These are phyloP conservation scores for Rhagoletis pomonella DNA, from an alignment of 1,140 invertebrate species.

Conservation along the genomic window DNA sequence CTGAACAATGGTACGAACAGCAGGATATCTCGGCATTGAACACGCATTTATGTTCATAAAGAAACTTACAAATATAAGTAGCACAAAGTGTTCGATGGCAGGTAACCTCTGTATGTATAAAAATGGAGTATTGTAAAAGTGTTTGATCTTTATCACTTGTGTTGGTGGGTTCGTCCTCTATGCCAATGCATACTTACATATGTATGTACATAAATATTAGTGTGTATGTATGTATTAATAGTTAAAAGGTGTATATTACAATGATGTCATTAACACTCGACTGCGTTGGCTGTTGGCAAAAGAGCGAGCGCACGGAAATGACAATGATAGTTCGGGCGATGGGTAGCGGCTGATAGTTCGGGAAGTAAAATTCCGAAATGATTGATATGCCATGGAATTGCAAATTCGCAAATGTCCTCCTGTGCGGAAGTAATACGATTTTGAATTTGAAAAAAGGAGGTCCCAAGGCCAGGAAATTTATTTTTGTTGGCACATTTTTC, in stretches of 20 bases:
- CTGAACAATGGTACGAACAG: conserved; percentile 47
- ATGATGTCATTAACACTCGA: conserved; percentile 54
- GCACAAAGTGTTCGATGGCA: background rate
- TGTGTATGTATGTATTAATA: background rate
- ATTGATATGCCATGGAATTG: conserved; percentile 1
- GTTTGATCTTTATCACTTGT: conserved; percentile 47
- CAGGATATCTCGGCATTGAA: conserved; percentile 42
- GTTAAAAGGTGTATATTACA: conserved; percentile 36
- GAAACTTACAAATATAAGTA: background rate
- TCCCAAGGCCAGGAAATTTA: too few relatives aligned
- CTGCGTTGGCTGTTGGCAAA: background rate
- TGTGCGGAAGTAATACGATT: conserved; percentile 34
- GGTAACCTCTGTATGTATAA: background rate
- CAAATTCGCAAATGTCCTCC: conserved; percentile 13
- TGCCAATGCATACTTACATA: background rate
- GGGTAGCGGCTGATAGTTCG: background rate
- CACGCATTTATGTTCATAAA: background rate
- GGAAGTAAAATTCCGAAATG: background rate
- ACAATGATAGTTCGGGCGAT: background rate
- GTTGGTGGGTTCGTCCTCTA: background rate
- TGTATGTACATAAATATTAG: background rate
- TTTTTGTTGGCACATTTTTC: too few relatives aligned
- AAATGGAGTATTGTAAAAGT: background rate
- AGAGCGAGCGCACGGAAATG: background rate
- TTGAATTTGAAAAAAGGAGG: background rate